Conservation (phyloP, 2,113 vertebrate species). For the Aleadryas rufinucha region DNA sequence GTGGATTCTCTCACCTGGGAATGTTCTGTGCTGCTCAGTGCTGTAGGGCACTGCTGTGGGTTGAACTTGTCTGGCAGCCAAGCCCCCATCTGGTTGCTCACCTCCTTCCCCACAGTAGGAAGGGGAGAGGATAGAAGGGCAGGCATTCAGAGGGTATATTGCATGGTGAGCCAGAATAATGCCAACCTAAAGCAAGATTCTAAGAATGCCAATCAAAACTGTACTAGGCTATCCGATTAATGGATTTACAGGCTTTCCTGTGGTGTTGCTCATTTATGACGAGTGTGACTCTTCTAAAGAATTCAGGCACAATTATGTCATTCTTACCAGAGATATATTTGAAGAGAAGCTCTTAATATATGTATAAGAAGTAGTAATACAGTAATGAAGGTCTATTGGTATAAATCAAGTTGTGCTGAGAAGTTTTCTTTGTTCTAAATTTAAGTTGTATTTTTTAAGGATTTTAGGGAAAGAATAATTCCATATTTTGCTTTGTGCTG, state of each 20-base stretch:
- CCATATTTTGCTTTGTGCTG: neutral
- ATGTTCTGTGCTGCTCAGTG: rapidly evolving
- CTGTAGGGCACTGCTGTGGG: neutral
- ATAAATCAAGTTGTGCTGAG: neutral
- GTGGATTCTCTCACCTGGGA: rapidly evolving
- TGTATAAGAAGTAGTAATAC: neutral
- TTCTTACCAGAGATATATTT: neutral
- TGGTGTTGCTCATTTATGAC: neutral
- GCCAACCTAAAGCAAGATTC: neutral
- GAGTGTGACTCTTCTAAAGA: neutral
- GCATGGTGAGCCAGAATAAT: neutral
- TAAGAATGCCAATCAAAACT: neutral
- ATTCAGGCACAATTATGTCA: neutral
- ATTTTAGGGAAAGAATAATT: neutral
- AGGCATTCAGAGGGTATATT: neutral
- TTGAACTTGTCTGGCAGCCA: neutral
- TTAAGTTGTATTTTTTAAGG: neutral
- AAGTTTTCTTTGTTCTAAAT: neutral
- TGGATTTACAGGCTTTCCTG: neutral
- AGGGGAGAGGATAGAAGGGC: neutral
- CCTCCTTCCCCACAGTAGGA: rapidly evolving
- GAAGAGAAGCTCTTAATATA: neutral
- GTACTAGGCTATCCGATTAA: neutral
- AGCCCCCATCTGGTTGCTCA: rapidly evolving
- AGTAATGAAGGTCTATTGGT: neutral